Base-by-base conservation (phyloP, 2,113 vertebrate species). In the Colius striatus region DNA sequence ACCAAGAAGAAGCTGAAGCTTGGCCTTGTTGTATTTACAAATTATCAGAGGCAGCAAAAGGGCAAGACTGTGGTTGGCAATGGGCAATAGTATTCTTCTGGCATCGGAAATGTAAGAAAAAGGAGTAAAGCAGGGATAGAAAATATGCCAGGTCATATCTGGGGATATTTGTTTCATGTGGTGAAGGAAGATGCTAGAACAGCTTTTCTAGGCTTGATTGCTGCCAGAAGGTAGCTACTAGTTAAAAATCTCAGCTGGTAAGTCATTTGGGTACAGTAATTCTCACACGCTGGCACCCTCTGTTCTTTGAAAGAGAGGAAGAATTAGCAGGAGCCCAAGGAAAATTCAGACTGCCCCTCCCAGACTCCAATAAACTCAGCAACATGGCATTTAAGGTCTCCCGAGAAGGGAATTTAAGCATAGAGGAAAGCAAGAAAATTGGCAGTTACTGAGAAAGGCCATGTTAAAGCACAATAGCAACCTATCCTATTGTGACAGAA, bases 221-320 rank as follows among this genome's bases (percentile, higher is more conserved):
- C 67, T 83, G 93, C 90, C 78, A 55, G 62, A 55, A 61, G 38
- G 62, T 48, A 92, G 63, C 60, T 61, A 25, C 51, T 58, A 73
- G 80, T 80, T 94, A 92, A 94, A 96, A 90, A 73, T 86, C 71
- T 85, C 83, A 86, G 36, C 76, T 90, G 91, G 67, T 34, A 92
- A 90, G 53, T 78, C 78, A 79, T 83, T 87, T 85, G 88, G 73
- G 60, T 77, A 60, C 72, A 73, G 41, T 54, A 34, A 67, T 87
- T 67, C 61, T 48, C 45, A 51, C 50, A 47, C 48, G 55, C 29
- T 75, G 38, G 34, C 54, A 66, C 67, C 50, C 48, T 84, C 17
- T 62, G 54, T 32, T 91, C 45, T 85, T 76, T 76, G 29, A 53
- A 68, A 85, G 38, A 51, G 45, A 63, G 32, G 68, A n/a, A 78